These are phyloP conservation scores for Cheumatopsyche charites DNA, from an alignment of 1,140 invertebrate genomes.

Conservation along the genomic window DNA sequence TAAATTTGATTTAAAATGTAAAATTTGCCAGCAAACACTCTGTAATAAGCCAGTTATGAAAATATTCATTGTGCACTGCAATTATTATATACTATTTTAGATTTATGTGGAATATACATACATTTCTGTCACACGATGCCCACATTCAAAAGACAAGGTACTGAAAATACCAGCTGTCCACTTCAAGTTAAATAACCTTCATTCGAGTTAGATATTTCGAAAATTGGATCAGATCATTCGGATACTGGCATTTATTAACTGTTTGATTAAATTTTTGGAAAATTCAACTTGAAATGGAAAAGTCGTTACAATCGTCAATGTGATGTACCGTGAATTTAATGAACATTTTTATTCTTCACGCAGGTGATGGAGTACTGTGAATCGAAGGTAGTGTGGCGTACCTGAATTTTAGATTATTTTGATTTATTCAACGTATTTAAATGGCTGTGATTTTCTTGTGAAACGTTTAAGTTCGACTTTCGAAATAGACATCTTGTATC, in stretches of 20 bases:
- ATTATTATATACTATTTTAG: slow-evolving; percentile 12
- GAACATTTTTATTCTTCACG: background rate
- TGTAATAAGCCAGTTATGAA: too few relatives aligned
- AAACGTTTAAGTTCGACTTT: slow-evolving; percentile 2
- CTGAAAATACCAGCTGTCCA: too few relatives aligned
- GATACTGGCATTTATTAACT: too few relatives aligned
- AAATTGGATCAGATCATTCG: too few relatives aligned
- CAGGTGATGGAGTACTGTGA: slow-evolving; percentile 13
- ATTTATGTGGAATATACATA: slow-evolving; percentile 19
- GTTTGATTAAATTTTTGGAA: too few relatives aligned
- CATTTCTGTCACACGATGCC: background rate
- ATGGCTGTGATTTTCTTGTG: slow-evolving; percentile 31
- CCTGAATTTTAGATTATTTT: slow-evolving; percentile 32
- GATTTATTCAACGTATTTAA: slow-evolving; percentile 26
- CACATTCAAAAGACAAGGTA: slow-evolving; percentile 9
- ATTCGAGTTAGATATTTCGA: too few relatives aligned
- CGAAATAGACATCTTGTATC: slow-evolving; percentile 3
- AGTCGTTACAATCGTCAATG: background rate
- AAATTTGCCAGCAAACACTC: too few relatives aligned
- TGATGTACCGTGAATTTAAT: too few relatives aligned
- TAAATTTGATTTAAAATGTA: too few relatives aligned
- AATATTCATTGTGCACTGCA: background rate
- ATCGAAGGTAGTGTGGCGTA: slow-evolving; percentile 26
- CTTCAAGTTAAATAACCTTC: too few relatives aligned
- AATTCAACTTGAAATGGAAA: too few relatives aligned